Percentiles rank a stretch among this genome's conserved stretches.
Conservation (phyloP, 2,113 vertebrate genomes). For the Pangasianodon gigas region DNA sequence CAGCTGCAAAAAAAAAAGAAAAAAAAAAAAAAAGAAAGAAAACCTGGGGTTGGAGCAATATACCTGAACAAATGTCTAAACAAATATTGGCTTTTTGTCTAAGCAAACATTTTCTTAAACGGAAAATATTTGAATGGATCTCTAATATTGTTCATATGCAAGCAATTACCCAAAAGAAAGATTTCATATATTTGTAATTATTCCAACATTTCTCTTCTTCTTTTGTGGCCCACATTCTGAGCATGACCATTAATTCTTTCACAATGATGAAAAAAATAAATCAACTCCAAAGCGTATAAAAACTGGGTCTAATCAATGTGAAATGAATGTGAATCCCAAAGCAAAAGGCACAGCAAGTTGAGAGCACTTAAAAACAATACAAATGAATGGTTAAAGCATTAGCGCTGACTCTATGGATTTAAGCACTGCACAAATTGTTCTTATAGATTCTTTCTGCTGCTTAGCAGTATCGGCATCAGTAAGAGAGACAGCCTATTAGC, state of each 20-base stretch:
- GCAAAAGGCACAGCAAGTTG: background rate
- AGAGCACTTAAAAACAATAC: constrained; percentile 29
- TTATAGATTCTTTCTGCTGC: constrained; percentile 43
- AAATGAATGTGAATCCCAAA: constrained; percentile 21
- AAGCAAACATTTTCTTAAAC: background rate
- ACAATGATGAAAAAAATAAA: background rate
- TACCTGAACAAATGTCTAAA: background rate
- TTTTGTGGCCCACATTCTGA: background rate
- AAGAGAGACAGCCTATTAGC: constrained; percentile 27
- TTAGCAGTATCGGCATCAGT: constrained; percentile 23
- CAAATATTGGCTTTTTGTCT: background rate
- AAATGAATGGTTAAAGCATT: constrained; percentile 25
- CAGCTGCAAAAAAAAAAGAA: background rate
- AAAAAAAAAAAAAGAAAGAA: background rate
- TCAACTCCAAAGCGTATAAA: background rate
- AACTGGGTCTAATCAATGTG: constrained; percentile 1
- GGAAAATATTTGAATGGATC: background rate
- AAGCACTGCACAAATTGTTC: constrained; percentile 48
- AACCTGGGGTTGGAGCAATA: background rate
- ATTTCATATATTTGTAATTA: background rate
- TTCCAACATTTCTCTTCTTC: background rate
- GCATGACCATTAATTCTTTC: background rate
- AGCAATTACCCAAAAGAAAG: background rate
- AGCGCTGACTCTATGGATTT: constrained; percentile 45
- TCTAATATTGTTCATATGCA: background rate